A percentile compares a stretch with the other conserved stretches of the same genome.
These are phyloP conservation scores for Acronicta alni DNA, from an alignment of 2,888 invertebrate genomes.

Conservation along the genomic window DNA sequence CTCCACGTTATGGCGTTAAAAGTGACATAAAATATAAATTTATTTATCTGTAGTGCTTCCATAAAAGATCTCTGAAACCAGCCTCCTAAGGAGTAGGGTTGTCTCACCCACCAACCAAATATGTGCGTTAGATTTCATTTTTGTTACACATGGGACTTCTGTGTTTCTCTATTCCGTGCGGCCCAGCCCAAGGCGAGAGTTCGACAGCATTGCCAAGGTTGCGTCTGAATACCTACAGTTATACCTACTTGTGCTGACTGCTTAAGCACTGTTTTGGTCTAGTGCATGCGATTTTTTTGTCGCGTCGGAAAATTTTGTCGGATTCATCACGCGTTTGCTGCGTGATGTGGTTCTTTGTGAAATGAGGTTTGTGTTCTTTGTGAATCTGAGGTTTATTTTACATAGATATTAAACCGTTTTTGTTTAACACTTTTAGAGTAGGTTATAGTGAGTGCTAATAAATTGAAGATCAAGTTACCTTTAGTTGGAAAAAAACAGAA, in stretches of 20 bases:
- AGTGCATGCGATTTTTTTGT: constrained; percentile 43
- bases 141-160: constrained; percentile 20
- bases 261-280: constrained; percentile 49
- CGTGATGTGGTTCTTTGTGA: constrained; percentile 7
- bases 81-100: too few relatives aligned
- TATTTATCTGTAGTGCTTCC: too few relatives aligned
- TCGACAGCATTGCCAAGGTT: constrained; percentile 58
- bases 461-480: too few relatives aligned
- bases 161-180: background rate
- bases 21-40: too few relatives aligned
- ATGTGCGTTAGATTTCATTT: too few relatives aligned
- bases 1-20: too few relatives aligned
- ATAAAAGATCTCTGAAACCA: too few relatives aligned
- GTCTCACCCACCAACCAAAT: too few relatives aligned
- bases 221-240: constrained; percentile 42
- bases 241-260: constrained; percentile 47
- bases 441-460: too few relatives aligned
- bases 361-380: too few relatives aligned
- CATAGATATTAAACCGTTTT: background rate
- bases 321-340: constrained; percentile 1
- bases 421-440: background rate
- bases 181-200: constrained; percentile 50
- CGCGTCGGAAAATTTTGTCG: constrained; percentile 18
- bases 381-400: background rate
- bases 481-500: too few relatives aligned